Evolutionary conservation across 2,113 vertebrate genomes (phyloP).

Genomic region (Chrysochloris asiatica): DNA sequence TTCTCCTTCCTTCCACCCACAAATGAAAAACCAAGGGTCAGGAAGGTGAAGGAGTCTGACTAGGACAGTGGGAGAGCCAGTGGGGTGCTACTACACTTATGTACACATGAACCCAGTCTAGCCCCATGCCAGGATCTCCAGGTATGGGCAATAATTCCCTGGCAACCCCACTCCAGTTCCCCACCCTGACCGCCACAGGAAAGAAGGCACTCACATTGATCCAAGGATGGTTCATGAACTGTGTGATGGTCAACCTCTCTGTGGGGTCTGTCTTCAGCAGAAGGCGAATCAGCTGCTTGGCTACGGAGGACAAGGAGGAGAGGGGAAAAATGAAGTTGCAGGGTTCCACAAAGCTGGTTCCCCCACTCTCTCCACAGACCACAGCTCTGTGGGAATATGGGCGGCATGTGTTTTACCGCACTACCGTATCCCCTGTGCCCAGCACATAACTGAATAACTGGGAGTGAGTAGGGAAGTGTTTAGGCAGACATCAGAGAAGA

Average conservation of each 20-base stretch:
- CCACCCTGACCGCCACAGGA: not conserved
- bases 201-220: constrained; percentile 90
- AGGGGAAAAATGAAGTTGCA: not conserved
- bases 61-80: not conserved
- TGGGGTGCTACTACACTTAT: not conserved
- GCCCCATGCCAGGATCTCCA: not conserved
- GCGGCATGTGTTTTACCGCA: not conserved
- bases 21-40: not conserved
- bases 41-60: not conserved
- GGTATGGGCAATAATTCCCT: not conserved
- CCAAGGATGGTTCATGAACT: constrained; percentile 99
- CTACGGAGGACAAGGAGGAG: constrained; percentile 81
- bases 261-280: constrained; percentile 97
- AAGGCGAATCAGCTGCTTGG: constrained; percentile 94
- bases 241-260: constrained; percentile 95
- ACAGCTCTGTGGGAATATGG: not conserved
- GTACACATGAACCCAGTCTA: not conserved
- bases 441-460: not conserved
- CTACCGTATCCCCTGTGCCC: too few relatives aligned
- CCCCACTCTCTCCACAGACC: not conserved
- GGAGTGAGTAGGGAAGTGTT: not conserved
- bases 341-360: not conserved
- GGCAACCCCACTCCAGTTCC: not conserved
- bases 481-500: not conserved
- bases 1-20: not conserved